Conservation (phyloP, 2,797 vertebrate genomes). For the Platalea minor region DNA sequence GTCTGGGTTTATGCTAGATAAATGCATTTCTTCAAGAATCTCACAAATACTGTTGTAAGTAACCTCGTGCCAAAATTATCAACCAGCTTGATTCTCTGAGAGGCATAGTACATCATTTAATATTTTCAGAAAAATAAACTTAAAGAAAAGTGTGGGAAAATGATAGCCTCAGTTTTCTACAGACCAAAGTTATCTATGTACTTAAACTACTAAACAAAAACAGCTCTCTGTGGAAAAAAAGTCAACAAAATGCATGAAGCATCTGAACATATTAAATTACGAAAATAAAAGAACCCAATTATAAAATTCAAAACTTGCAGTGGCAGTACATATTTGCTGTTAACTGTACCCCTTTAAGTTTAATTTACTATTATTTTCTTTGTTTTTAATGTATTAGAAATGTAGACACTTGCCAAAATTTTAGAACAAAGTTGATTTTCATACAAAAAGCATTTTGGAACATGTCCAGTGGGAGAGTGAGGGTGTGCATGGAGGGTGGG, state of each 20-base stretch:
- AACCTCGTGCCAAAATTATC: background rate
- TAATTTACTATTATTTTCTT: background rate
- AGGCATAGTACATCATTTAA: background rate
- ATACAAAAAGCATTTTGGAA: constrained; percentile 15
- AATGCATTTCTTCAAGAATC: background rate
- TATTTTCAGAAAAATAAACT: background rate
- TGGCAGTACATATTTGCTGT: background rate
- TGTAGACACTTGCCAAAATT: background rate
- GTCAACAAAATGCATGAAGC: constrained; percentile 34
- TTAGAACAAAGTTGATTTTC: background rate
- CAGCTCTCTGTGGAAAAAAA: constrained; percentile 60
- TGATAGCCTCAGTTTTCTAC: background rate
- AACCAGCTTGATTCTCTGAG: background rate
- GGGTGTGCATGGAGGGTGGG: background rate
- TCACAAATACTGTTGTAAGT: background rate
- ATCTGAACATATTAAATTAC: background rate
- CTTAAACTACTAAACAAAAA: constrained; percentile 71
- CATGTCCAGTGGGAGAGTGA: background rate
- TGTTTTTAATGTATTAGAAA: background rate
- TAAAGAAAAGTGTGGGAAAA: constrained; percentile 32
- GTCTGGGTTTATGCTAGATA: background rate
- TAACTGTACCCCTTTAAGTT: background rate
- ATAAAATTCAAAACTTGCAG: background rate
- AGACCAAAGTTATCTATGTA: constrained; percentile 28
- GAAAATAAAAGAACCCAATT: background rate